Conservation (phyloP, 1,140 invertebrate genomes). For the Galleria mellonella region DNA sequence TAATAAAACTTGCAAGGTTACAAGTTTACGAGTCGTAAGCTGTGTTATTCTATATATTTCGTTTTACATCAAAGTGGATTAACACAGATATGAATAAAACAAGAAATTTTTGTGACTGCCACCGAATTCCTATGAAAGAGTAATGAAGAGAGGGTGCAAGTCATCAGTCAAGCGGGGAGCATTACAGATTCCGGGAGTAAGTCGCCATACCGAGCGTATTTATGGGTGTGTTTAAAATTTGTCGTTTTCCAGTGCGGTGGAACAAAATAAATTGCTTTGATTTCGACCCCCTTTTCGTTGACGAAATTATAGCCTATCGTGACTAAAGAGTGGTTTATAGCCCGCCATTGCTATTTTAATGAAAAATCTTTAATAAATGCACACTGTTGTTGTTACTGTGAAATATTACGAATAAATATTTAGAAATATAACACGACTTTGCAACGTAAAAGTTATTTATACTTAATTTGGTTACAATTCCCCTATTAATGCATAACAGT, state of each 20-base stretch:
- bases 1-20: no score
- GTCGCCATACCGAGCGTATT: constrained; percentile 8
- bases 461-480: no score
- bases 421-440: no score
- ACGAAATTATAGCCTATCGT: neutral
- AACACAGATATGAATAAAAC: no score
- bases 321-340: no score
- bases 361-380: no score
- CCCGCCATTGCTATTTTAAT: no score
- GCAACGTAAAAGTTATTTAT: no score
- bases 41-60: neutral
- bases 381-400: no score
- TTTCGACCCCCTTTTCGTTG: constrained; percentile 1
- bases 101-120: no score
- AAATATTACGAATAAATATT: no score
- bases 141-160: neutral
- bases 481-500: no score
- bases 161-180: constrained; percentile 3
- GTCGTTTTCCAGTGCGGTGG: constrained; percentile 5
- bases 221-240: constrained; percentile 15
- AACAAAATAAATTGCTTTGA: constrained; percentile 2
- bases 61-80: neutral
- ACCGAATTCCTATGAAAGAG: neutral
- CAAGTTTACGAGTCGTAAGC: neutral
- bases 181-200: constrained; percentile 10